phyloP scores from a whole-genome alignment of 2,888 invertebrate genomes.

The Chrysina gloriosa region DNA sequence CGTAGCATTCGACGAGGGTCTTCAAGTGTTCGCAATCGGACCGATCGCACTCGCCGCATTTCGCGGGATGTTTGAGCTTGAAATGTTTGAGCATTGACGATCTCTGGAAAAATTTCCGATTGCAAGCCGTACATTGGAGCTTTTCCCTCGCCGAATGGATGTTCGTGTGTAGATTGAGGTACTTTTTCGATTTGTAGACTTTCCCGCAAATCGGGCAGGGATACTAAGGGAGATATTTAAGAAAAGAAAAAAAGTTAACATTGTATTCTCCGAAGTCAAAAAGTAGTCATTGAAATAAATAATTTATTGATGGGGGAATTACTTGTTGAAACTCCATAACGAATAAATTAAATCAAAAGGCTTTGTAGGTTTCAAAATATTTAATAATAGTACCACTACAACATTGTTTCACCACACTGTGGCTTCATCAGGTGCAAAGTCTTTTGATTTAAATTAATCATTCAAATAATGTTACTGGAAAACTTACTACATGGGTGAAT shows the following conservation, averaged over 20 bases:
- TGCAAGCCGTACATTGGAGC: slow-evolving; percentile 54
- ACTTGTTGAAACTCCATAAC: too few relatives aligned
- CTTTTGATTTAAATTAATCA: too few relatives aligned
- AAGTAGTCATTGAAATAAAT: neutral
- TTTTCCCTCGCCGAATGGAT: slow-evolving; percentile 48
- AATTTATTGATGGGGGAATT: neutral
- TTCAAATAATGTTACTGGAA: too few relatives aligned
- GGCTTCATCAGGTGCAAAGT: too few relatives aligned
- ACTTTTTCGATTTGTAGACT: slow-evolving; percentile 49
- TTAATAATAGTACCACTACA: too few relatives aligned
- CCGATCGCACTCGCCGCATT: slow-evolving; percentile 40
- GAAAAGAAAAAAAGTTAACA: too few relatives aligned
- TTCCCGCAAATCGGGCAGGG: slow-evolving; percentile 47
- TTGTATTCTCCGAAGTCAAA: too few relatives aligned
- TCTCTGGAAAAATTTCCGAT: slow-evolving; percentile 45
- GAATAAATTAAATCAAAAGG: too few relatives aligned
- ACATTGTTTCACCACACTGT: too few relatives aligned
- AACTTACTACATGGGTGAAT: too few relatives aligned
- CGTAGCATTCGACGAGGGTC: slow-evolving; percentile 47
- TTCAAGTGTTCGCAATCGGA: slow-evolving; percentile 32
- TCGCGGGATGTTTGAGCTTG: slow-evolving; percentile 45
- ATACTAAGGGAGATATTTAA: slow-evolving; percentile 38
- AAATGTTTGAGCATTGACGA: slow-evolving; percentile 51
- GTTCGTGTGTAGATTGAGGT: slow-evolving; percentile 50
- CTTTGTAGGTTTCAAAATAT: too few relatives aligned